Evolutionary conservation across 2,888 invertebrate species (phyloP).

Genomic region (Luperina testacea): DNA sequence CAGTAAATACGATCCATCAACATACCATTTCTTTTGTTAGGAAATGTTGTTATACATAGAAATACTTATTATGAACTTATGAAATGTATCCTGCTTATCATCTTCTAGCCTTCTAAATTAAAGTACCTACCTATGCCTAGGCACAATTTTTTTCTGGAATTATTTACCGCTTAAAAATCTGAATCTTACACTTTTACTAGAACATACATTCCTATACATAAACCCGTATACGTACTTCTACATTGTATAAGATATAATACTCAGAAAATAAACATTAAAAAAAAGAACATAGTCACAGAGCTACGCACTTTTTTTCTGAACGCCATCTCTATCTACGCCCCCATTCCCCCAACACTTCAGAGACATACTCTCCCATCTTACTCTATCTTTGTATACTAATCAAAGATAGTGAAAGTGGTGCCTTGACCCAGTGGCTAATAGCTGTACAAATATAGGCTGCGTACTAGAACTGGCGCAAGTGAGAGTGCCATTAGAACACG

Average conservation of each 20-base stretch:
- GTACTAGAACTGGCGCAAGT: slow-evolving; percentile 47
- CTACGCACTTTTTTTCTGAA: slow-evolving; percentile 14
- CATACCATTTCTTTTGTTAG: too few relatives aligned
- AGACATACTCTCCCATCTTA: slow-evolving; percentile 21
- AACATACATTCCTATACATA: not conserved
- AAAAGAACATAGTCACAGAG: slow-evolving; percentile 24
- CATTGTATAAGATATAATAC: not conserved
- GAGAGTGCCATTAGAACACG: slow-evolving; percentile 63
- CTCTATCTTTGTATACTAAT: slow-evolving; percentile 45
- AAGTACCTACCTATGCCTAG: too few relatives aligned
- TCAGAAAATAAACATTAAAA: slow-evolving; percentile 7
- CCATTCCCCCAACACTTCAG: not conserved
- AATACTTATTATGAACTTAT: too few relatives aligned
- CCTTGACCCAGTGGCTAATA: slow-evolving; percentile 72
- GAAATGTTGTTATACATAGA: too few relatives aligned
- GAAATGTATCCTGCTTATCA: too few relatives aligned
- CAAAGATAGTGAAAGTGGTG: slow-evolving; percentile 77
- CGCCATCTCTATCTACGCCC: slow-evolving; percentile 10
- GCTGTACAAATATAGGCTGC: slow-evolving; percentile 55
- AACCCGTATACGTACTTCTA: not conserved
- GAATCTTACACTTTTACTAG: not conserved
- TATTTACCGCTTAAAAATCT: not conserved
- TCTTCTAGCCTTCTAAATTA: too few relatives aligned
- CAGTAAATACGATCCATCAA: not conserved
- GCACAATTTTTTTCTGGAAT: not conserved